Evolutionary conservation across 2,888 invertebrate species (phyloP).

Genomic region (Dinocampus coccinellae): DNA sequence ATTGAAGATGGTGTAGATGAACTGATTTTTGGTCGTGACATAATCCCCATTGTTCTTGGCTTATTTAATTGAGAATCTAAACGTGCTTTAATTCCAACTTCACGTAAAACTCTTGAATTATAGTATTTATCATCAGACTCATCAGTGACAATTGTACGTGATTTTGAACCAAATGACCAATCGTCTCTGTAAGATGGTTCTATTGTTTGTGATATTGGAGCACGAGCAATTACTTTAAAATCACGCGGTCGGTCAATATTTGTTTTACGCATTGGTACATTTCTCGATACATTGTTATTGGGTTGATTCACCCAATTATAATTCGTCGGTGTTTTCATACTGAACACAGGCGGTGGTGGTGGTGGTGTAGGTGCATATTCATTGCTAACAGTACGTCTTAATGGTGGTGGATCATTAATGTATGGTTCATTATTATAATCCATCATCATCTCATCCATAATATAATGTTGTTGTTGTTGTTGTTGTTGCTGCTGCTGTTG

Average conservation of each 20-base stretch:
- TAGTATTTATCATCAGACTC: conserved; percentile 58
- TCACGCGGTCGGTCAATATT: conserved; percentile 60
- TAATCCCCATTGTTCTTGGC: conserved; percentile 56
- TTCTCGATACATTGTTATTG: conserved; percentile 47
- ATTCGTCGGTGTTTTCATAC: conserved; percentile 58
- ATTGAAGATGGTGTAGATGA: conserved; percentile 40
- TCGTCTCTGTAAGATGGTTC: conserved; percentile 56
- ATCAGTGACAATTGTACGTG: conserved; percentile 61
- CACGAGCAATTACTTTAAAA: conserved; percentile 59
- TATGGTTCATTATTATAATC: conserved; percentile 58
- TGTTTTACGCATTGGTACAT: conserved; percentile 40
- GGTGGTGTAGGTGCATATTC: conserved; percentile 66
- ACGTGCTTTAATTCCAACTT: conserved; percentile 67
- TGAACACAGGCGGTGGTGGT: conserved; percentile 63
- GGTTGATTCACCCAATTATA: conserved; percentile 65
- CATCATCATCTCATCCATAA: conserved; percentile 56
- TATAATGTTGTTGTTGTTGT: conserved; percentile 45
- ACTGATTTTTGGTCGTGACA: conserved; percentile 69
- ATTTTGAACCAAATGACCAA: conserved; percentile 61
- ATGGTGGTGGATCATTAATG: conserved; percentile 56
- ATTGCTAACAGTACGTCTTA: conserved; percentile 65
- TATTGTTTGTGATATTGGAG: conserved; percentile 52
- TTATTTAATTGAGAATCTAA: conserved; percentile 68
- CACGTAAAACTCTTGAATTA: conserved; percentile 57
- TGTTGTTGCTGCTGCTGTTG: conserved; percentile 59